A percentile compares a stretch with the other conserved stretches of the same genome.
Evolutionary conservation across 2,888 invertebrate genomes (phyloP).

Genomic region (Catotricha subobsoleta): DNA sequence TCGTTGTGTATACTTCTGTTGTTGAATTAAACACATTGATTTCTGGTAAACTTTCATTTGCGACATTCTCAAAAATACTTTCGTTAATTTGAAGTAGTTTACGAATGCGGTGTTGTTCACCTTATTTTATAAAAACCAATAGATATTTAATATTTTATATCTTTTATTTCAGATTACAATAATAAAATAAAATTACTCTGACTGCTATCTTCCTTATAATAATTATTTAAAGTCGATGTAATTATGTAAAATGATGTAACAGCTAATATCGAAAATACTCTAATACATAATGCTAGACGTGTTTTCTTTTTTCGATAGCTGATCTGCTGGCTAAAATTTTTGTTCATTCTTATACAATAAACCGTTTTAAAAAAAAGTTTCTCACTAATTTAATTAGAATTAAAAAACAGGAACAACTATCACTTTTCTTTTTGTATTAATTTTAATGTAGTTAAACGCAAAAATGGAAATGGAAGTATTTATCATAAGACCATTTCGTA

Average conservation of each 20-base stretch:
- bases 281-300: constrained; percentile 3
- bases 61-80: not conserved
- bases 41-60: not conserved
- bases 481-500: too few relatives aligned
- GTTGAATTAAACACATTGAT: not conserved
- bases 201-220: not conserved
- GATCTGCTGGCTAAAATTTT: not conserved
- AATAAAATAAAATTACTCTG: not conserved
- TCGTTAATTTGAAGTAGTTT: not conserved
- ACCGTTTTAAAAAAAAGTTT: too few relatives aligned
- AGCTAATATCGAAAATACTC: not conserved
- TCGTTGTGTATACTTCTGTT: too few relatives aligned
- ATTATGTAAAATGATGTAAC: constrained; percentile 1
- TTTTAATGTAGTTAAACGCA: too few relatives aligned
- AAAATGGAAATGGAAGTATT: too few relatives aligned
- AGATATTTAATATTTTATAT: not conserved
- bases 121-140: not conserved
- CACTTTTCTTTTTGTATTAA: too few relatives aligned
- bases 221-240: not conserved
- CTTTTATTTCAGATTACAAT: not conserved
- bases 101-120: not conserved
- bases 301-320: constrained; percentile 3
- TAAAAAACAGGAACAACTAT: too few relatives aligned
- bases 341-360: constrained; percentile 4
- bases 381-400: too few relatives aligned